A percentile compares a stretch with the other conserved stretches of the same genome.
phyloP scores from a whole-genome alignment of 2,797 vertebrate genomes.

The Staurois parvus region DNA sequence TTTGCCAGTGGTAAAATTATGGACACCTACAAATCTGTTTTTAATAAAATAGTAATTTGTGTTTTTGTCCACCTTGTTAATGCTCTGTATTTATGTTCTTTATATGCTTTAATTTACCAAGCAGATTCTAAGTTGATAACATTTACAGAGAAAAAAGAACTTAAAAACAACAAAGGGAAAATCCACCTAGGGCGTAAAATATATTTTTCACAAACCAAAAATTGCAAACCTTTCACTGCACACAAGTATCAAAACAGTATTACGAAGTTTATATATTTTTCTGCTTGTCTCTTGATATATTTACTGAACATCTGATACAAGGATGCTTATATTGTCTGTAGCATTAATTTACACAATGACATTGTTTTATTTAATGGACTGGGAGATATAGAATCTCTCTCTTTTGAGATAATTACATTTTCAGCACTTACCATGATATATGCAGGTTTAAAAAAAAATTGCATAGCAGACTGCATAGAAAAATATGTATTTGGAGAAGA shows the following conservation, averaged over 20 bases:
- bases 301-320: slow-evolving; percentile 14
- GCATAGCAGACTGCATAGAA: slow-evolving; percentile 8
- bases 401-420: slow-evolving; percentile 53
- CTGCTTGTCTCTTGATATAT: slow-evolving; percentile 29
- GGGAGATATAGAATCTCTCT: slow-evolving; percentile 19
- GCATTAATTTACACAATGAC: slow-evolving; percentile 41
- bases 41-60: too few relatives aligned
- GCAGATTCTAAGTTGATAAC: not conserved
- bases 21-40: too few relatives aligned
- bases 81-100: too few relatives aligned
- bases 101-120: not conserved
- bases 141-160: not conserved
- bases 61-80: too few relatives aligned
- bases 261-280: slow-evolving; percentile 10
- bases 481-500: slow-evolving; percentile 25
- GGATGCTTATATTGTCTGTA: slow-evolving; percentile 32
- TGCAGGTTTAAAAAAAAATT: slow-evolving; percentile 37
- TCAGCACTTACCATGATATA: slow-evolving; percentile 39
- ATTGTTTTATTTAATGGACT: slow-evolving; percentile 36
- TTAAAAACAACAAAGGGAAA: not conserved
- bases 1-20: too few relatives aligned
- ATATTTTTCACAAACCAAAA: not conserved
- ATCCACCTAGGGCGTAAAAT: not conserved
- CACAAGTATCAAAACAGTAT: not conserved
- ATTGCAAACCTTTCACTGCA: slow-evolving; percentile 21